Base-by-base conservation (phyloP, 2,797 vertebrate species). In the Antrozous pallidus region DNA sequence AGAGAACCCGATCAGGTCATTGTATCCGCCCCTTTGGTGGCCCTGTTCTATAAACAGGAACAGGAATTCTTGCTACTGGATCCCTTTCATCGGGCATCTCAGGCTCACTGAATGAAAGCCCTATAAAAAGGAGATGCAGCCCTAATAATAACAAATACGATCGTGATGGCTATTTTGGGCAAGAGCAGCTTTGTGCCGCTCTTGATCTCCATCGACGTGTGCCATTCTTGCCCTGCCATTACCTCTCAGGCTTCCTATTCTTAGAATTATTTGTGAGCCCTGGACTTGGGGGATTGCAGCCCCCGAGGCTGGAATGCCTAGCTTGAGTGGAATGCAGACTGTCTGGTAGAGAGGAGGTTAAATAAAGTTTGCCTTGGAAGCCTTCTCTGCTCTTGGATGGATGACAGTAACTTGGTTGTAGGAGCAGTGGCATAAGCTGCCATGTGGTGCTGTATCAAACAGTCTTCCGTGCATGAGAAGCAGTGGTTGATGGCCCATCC, bases 281-380 rank as follows among this genome's bases (percentile, higher is more conserved):
- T 71, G 92, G 74, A 84, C 96, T 94, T 92, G 94, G 90, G 95
- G 95, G 87, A 87, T 75, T 84, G 97, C 22, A 93, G 71, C 94
- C 97, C 96, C 95, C 89, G 31, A 81, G 94, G 94, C 95, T 91
- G 33, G 0, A 92, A 63, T 97, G 98, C 97, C 96, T 97, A 71
- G 90, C 97, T 96, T 74, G 94, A 97, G 97, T 94, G 95, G 98
- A 98, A 98, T 98, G 98, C 97, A 98, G 98, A 98, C 98, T 97
- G 98, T 98, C 98, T 98, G 98, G 98, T 97, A 98, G 97, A 97
- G 98, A 6, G 97, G 98, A 98, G 97, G 98, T 98, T 98, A 98
- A 98, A 98, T 98, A 98, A 98, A 98, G 98, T 98, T 98, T 98
- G 97, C 97, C 97, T 98, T 98, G 98, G 98, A 98, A 97, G 87